phyloP scores from a whole-genome alignment of 2,888 invertebrate species.

The Patella pellucida region DNA sequence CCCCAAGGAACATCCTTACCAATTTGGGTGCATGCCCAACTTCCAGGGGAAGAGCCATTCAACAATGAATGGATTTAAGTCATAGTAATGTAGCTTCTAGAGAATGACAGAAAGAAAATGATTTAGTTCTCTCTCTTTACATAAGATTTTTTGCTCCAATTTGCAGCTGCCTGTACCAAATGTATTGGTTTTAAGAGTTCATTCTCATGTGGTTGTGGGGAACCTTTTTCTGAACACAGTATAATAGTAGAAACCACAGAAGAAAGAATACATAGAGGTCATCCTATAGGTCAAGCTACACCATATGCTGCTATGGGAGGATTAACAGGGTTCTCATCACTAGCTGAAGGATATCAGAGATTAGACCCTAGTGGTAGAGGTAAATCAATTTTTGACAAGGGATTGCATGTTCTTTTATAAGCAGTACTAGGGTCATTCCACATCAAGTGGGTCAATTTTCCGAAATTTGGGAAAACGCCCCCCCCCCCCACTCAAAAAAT shows the following conservation, averaged over 20 bases:
- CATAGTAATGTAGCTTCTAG: too few species aligned
- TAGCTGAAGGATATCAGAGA: conserved; percentile 70
- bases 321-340: conserved; percentile 70
- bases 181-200: conserved; percentile 67
- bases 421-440: too few species aligned
- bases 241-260: conserved; percentile 69
- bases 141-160: background rate
- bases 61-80: too few species aligned
- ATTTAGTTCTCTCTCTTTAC: background rate
- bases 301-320: conserved; percentile 72
- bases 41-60: too few species aligned
- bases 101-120: background rate
- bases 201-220: conserved; percentile 69
- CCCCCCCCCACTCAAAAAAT: too few species aligned
- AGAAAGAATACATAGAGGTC: conserved; percentile 68
- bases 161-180: conserved; percentile 58
- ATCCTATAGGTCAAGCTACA: conserved; percentile 67
- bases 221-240: conserved; percentile 58
- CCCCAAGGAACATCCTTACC: too few species aligned
- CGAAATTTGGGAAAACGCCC: too few species aligned
- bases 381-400: conserved; percentile 27
- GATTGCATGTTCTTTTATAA: background rate
- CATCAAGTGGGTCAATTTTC: too few species aligned
- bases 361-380: conserved; percentile 71
- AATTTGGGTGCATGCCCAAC: too few species aligned